Conservation (phyloP, 1,140 invertebrate genomes). For the Achroia grisella region DNA sequence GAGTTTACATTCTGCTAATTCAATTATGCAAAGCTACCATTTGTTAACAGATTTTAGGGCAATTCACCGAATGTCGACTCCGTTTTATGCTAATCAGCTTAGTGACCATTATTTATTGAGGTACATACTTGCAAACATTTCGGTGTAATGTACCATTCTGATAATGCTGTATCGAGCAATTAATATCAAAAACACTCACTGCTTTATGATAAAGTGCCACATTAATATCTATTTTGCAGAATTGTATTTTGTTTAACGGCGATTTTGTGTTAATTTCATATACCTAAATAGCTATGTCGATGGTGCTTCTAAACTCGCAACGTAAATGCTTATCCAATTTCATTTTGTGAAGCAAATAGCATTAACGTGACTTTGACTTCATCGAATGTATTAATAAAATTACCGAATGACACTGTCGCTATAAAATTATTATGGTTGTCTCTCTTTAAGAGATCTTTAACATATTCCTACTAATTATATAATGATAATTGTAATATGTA, state of each 20-base stretch:
- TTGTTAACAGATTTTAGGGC: slow-evolving; percentile 69
- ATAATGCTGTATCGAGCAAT: slow-evolving; percentile 58
- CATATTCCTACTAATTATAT: too few relatives aligned
- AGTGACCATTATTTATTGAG: slow-evolving; percentile 61
- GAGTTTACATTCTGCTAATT: slow-evolving; percentile 47
- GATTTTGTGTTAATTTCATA: slow-evolving; percentile 55
- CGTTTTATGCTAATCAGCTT: slow-evolving; percentile 68
- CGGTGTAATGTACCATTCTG: slow-evolving; percentile 39
- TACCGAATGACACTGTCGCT: too few relatives aligned
- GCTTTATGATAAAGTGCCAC: slow-evolving; percentile 46
- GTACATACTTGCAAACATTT: slow-evolving; percentile 51
- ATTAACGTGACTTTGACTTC: too few relatives aligned
- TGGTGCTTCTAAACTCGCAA: background rate
- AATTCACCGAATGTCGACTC: slow-evolving; percentile 56
- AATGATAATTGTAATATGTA: too few relatives aligned
- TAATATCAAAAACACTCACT: slow-evolving; percentile 55
- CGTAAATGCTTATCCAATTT: background rate
- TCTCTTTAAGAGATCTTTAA: too few relatives aligned
- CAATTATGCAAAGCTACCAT: slow-evolving; percentile 68
- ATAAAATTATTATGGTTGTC: too few relatives aligned
- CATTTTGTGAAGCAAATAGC: too few relatives aligned
- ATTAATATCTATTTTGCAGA: slow-evolving; percentile 36
- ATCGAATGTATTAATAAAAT: too few relatives aligned
- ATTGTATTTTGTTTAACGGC: slow-evolving; percentile 52
- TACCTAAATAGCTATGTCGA: slow-evolving; percentile 11